phyloP scores from a whole-genome alignment of 1,140 invertebrate genomes.

The Temnothorax nylanderi region DNA sequence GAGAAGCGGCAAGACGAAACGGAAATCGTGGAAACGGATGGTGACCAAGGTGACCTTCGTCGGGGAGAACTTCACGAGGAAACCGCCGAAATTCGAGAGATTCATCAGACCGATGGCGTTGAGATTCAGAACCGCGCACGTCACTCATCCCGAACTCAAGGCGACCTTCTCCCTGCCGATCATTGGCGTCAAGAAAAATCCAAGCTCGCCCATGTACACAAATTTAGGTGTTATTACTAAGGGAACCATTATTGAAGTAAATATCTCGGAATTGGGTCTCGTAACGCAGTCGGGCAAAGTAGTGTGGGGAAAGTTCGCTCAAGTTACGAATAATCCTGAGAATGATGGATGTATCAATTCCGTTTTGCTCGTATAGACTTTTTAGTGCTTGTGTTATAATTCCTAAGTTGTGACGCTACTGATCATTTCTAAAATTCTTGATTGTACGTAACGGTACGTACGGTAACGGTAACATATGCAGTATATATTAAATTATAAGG shows the following conservation, averaged over 20 bases:
- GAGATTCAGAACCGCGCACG: conserved; percentile 98
- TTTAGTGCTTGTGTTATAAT: neutral
- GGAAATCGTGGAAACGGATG: conserved; percentile 99
- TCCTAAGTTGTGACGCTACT: neutral
- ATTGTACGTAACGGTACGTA: conserved; percentile 2
- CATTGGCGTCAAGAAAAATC: conserved; percentile 99
- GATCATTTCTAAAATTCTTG: neutral
- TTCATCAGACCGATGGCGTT: conserved; percentile 99
- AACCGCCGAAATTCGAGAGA: conserved; percentile 99
- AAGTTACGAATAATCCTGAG: conserved; percentile 99
- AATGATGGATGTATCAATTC: conserved; percentile 99
- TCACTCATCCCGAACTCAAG: conserved; percentile 99
- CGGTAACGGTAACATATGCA: neutral
- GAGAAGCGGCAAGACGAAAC: conserved; percentile 96
- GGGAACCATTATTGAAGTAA: conserved; percentile 98
- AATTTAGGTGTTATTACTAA: conserved; percentile 99
- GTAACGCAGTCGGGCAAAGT: conserved; percentile 99
- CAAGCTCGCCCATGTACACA: conserved; percentile 98
- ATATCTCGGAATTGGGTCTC: conserved; percentile 99
- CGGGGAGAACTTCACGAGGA: conserved; percentile 98
- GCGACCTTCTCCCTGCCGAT: conserved; percentile 99
- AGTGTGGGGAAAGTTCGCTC: conserved; percentile 99
- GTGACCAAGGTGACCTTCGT: conserved; percentile 99
- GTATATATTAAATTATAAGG: neutral
- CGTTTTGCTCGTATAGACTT: conserved; percentile 96